Conservation (phyloP, 2,113 vertebrate species). For the Pica pica region DNA sequence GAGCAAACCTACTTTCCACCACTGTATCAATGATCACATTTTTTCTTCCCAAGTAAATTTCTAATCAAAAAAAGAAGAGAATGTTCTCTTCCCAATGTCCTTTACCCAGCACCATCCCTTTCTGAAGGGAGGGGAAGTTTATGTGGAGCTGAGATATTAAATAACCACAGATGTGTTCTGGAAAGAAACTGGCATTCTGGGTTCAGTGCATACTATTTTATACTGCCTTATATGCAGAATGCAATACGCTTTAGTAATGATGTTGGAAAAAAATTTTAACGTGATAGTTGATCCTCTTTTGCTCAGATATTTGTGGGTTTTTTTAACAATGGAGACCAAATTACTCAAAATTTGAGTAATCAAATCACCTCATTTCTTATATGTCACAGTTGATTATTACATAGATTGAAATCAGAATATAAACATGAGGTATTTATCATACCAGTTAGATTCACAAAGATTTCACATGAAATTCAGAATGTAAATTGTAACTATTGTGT, state of each 20-base stretch:
- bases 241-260: background rate
- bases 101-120: background rate
- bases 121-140: background rate
- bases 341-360: background rate
- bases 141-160: background rate
- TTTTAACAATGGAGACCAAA: background rate
- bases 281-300: background rate
- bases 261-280: background rate
- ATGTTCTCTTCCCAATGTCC: background rate
- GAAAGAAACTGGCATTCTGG: background rate
- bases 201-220: background rate
- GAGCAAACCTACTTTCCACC: background rate
- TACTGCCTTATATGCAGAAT: background rate
- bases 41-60: background rate
- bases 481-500: background rate
- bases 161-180: background rate
- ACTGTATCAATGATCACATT: background rate
- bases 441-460: background rate
- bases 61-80: background rate
- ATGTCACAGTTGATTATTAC: background rate
- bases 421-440: background rate
- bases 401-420: background rate
- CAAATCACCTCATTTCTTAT: background rate
- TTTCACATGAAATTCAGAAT: background rate
- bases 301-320: background rate